A percentile compares a stretch with the other conserved stretches of the same genome.
These are phyloP conservation scores for Chrysomela aeneicollis DNA, from an alignment of 2,888 invertebrate genomes.

Conservation along the genomic window DNA sequence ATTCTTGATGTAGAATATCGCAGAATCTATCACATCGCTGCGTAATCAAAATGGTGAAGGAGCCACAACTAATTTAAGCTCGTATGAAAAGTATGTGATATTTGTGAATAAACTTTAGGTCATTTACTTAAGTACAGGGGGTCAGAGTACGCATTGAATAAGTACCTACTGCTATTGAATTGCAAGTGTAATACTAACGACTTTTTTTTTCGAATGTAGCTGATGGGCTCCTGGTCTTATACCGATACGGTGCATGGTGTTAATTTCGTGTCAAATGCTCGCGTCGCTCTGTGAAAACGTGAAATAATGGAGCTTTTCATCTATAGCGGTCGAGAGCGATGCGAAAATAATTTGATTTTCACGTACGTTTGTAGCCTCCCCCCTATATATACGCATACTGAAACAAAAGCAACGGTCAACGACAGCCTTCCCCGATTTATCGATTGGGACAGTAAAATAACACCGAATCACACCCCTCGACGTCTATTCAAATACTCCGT, in stretches of 20 bases:
- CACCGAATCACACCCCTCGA: conserved; percentile 40
- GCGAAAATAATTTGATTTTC: conserved; percentile 49
- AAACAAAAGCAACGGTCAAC: conserved; percentile 52
- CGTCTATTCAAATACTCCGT: conserved; percentile 53
- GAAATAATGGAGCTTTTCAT: conserved; percentile 50
- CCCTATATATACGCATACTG: conserved; percentile 21
- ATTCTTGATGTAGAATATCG: too few relatives aligned
- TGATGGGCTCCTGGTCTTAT: too few relatives aligned
- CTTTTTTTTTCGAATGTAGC: too few relatives aligned
- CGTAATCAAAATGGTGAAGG: too few relatives aligned
- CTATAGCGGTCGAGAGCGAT: conserved; percentile 37
- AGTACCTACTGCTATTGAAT: too few relatives aligned
- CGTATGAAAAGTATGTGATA: too few relatives aligned
- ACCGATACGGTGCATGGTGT: not conserved
- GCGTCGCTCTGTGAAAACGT: conserved; percentile 7
- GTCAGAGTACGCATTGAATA: too few relatives aligned
- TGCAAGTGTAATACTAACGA: too few relatives aligned
- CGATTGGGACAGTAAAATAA: conserved; percentile 45
- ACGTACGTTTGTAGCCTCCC: conserved; percentile 24
- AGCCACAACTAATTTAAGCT: too few relatives aligned
- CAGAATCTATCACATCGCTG: too few relatives aligned
- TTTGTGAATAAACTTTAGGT: too few relatives aligned
- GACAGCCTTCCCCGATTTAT: conserved; percentile 54
- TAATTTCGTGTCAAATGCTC: not conserved
- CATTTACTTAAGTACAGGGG: too few relatives aligned